These are phyloP conservation scores for Paradisaea rubra DNA, from an alignment of 2,113 vertebrate species.

Conservation along the genomic window DNA sequence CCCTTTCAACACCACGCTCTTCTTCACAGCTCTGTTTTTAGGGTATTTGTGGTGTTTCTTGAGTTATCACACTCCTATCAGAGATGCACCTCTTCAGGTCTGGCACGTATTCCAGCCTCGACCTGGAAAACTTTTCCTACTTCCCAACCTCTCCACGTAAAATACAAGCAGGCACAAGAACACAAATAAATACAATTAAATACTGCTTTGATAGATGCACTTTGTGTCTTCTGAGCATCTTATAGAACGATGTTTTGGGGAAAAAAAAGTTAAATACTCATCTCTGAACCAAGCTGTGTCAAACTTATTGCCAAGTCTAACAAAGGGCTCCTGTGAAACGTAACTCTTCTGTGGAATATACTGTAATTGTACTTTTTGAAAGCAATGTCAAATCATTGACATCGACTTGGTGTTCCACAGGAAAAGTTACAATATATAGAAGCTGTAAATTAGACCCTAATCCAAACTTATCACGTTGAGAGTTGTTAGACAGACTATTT, in stretches of 20 bases:
- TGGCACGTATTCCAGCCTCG: neutral
- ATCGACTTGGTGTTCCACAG: neutral
- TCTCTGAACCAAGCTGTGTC: neutral
- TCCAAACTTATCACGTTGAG: slow-evolving; percentile 14
- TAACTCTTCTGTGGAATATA: neutral
- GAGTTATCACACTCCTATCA: neutral
- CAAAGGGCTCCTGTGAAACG: slow-evolving; percentile 22
- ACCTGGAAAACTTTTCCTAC: neutral
- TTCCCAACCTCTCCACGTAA: neutral
- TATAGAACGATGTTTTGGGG: rapidly evolving
- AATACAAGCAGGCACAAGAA: neutral
- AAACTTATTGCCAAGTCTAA: neutral
- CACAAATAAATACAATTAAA: neutral
- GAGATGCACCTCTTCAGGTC: neutral
- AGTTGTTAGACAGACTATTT: neutral
- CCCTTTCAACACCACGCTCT: neutral
- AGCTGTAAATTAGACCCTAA: slow-evolving; percentile 8
- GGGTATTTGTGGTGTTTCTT: neutral
- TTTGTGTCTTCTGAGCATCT: neutral
- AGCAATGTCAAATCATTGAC: slow-evolving; percentile 45
- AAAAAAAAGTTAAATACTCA: neutral
- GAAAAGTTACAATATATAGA: neutral
- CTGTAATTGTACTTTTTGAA: slow-evolving; percentile 31
- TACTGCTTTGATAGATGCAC: rapidly evolving
- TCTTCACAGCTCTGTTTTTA: neutral